These are phyloP conservation scores for Chionodraco myersi DNA, from an alignment of 2,113 vertebrate species.

Conservation along the genomic window DNA sequence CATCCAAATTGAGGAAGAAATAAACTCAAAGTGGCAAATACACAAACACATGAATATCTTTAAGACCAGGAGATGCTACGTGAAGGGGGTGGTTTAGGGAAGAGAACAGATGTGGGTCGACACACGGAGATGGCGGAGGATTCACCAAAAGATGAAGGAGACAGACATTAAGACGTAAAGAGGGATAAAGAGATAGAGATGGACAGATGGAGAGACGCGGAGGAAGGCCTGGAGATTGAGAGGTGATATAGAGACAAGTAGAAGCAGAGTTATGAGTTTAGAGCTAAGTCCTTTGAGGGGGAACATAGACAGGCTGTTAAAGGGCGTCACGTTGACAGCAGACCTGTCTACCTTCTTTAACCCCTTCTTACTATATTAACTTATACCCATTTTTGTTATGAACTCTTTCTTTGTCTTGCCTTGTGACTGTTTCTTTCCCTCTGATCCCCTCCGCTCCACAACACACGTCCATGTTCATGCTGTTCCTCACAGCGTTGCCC, in stretches of 20 bases:
- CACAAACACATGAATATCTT: conserved; percentile 15
- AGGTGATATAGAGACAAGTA: conserved; percentile 53
- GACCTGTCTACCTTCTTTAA: conserved; percentile 23
- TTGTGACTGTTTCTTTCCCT: not conserved
- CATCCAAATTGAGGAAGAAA: conserved; percentile 13
- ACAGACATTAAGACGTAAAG: conserved; percentile 34
- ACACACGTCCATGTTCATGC: not conserved
- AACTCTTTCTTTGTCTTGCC: conserved; percentile 8
- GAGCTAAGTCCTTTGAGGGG: conserved; percentile 39
- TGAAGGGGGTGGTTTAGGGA: conserved; percentile 56
- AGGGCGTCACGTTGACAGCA: conserved; percentile 15
- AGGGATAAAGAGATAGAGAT: conserved; percentile 53
- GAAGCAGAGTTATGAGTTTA: conserved; percentile 42
- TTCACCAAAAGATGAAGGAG: conserved; percentile 48
- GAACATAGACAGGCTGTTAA: conserved; percentile 33
- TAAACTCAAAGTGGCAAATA: not conserved
- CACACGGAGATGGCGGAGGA: conserved; percentile 40
- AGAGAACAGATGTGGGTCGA: conserved; percentile 64
- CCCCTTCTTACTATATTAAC: not conserved
- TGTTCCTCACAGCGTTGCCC: conserved; percentile 25
- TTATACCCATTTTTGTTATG: not conserved
- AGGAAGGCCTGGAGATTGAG: conserved; percentile 40
- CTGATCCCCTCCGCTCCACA: not conserved
- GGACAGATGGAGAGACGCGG: conserved; percentile 52
- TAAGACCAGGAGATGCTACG: conserved; percentile 46